These are phyloP conservation scores for Pterophyllum scalare DNA, from an alignment of 2,113 vertebrate species.

Conservation along the genomic window DNA sequence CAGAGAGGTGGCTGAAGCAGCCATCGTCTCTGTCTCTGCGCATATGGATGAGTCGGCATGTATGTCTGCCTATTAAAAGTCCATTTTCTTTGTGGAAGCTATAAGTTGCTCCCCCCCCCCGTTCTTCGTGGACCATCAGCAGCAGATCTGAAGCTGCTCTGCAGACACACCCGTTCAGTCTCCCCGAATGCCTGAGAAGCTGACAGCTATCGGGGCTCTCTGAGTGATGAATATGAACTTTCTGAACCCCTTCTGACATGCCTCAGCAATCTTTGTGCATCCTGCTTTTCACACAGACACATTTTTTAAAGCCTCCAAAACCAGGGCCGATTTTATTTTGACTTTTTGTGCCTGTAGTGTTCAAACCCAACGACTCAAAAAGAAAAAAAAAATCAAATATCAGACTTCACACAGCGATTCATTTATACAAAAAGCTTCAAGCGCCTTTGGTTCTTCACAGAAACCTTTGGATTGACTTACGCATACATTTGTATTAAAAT, in stretches of 20 bases:
- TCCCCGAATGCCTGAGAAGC: neutral
- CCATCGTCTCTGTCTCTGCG: neutral
- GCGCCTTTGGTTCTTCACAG: neutral
- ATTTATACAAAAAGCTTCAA: neutral
- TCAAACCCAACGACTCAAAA: neutral
- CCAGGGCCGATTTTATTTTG: neutral
- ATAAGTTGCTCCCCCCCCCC: constrained; percentile 9
- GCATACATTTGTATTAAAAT: neutral
- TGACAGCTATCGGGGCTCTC: constrained; percentile 5
- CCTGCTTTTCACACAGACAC: neutral
- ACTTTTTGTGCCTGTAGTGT: neutral
- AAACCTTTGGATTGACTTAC: neutral
- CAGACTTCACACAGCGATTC: neutral
- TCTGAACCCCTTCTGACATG: constrained; percentile 41
- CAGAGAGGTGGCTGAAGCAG: constrained; percentile 17
- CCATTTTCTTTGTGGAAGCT: constrained; percentile 44
- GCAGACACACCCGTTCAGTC: neutral
- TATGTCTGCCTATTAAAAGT: constrained; percentile 47
- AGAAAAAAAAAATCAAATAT: no score
- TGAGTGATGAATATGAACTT: constrained; percentile 33
- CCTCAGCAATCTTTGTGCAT: constrained; percentile 1
- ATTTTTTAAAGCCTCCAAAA: constrained; percentile 6
- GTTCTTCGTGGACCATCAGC: neutral
- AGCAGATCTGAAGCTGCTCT: constrained; percentile 45
- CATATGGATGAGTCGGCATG: constrained; percentile 37